phyloP scores from a whole-genome alignment of 23 tunicate species.

The Botrylloides violaceus region DNA sequence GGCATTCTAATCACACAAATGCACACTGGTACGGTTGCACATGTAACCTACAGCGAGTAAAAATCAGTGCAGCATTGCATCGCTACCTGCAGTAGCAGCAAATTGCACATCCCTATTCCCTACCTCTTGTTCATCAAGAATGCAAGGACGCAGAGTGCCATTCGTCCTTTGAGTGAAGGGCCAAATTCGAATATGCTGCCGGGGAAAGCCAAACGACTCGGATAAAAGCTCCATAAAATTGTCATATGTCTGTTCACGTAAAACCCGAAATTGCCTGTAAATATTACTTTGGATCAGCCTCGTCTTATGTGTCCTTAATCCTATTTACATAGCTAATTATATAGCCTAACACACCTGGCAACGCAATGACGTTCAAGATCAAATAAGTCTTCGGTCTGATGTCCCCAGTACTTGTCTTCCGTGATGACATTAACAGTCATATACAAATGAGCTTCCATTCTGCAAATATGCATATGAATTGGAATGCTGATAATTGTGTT shows the following conservation, averaged over 20 bases:
- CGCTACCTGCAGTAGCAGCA: too few species aligned
- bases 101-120: too few species aligned
- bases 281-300: too few species aligned
- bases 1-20: too few species aligned
- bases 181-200: constrained; percentile 61
- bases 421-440: constrained; percentile 84
- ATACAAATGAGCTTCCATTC: constrained; percentile 79
- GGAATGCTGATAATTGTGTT: too few species aligned
- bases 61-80: too few species aligned
- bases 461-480: too few species aligned
- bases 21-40: too few species aligned
- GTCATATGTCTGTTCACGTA: constrained; percentile 35
- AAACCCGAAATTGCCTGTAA: constrained; percentile 19
- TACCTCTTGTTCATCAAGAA: constrained; percentile 69
- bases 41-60: too few species aligned
- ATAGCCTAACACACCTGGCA: too few species aligned
- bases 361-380: constrained; percentile 67
- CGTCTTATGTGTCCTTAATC: too few species aligned
- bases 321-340: too few species aligned
- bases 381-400: constrained; percentile 85
- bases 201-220: constrained; percentile 55
- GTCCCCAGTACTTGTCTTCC: constrained; percentile 97
- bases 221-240: constrained; percentile 46
- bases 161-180: constrained; percentile 70
- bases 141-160: constrained; percentile 70